Base-by-base conservation (phyloP, 2,113 vertebrate species). In the Lagopus muta region DNA sequence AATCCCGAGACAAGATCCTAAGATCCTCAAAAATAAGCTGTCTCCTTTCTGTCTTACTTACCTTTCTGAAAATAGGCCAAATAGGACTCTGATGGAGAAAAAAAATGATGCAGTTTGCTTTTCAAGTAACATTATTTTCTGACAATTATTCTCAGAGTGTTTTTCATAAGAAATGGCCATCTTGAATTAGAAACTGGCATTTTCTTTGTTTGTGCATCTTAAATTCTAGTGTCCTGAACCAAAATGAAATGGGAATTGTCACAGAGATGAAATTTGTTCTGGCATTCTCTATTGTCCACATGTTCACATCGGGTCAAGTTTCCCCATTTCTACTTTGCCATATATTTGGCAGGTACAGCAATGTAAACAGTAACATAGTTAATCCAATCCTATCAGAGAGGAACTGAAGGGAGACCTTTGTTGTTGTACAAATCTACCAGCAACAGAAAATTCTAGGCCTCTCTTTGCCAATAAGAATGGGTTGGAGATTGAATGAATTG, bases 331-430 rank as follows among this genome's bases (percentile, higher is more conserved):
- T 94, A 27, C 66, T 45, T 90, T 94, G 88, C 88, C 76, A 72
- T 88, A 88, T 90, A 65, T 58, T 94, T 97, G 94, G 90, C 94
- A 95, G 40, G 54, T 82, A 83, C 20, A 36, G 73, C 14, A 94
- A 95, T 93, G 91, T 86, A 94, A 95, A 95, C 82, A 95, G 93
- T 90, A 91, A 82, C 52, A 0, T 72, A 92, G 61, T 94, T 95
- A 94, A 94, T 86, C 91, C 82, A 83, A 13, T 86, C 76, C 91
- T 93, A n/a, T 32, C 92, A 88, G 89, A 94, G 79, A 83, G 65
- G 72, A 36, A 72, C 61, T 48, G 79, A 91, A 91, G 58, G 36
- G 79, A 91, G 74, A 73, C 45, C 28, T 92, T 95, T 69, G 28
- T 69, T 94, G 80, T 84, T 94, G 73, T 88, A 64, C 73, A 91